These are phyloP conservation scores for Gymnoscopelus braueri DNA, from an alignment of 2,797 vertebrate genomes.

Conservation along the genomic window DNA sequence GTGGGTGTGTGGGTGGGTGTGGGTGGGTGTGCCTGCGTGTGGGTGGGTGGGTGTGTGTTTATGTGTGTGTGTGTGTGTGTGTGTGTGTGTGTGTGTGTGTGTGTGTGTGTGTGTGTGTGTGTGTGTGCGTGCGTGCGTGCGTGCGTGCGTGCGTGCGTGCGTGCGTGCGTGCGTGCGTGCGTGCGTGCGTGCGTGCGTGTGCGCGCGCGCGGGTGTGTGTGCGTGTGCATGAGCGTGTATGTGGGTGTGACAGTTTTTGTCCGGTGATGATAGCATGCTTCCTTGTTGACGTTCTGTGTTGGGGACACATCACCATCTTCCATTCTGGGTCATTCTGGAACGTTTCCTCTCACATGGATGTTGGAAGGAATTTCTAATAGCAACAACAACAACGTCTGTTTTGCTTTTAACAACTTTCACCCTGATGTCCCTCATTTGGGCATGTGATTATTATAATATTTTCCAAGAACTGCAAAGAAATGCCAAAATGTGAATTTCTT, in stretches of 20 bases:
- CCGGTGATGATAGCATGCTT: conserved; percentile 21
- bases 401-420: too few relatives aligned
- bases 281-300: conserved; percentile 25
- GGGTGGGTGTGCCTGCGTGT: too few relatives aligned
- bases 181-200: not conserved
- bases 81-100: too few relatives aligned
- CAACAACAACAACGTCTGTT: not conserved
- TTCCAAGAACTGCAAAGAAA: too few relatives aligned
- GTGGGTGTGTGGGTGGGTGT: too few relatives aligned
- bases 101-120: conserved; percentile 7
- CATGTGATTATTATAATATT: too few relatives aligned
- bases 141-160: not conserved
- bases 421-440: too few relatives aligned
- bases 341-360: conserved; percentile 12
- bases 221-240: conserved; percentile 16
- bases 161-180: too few relatives aligned
- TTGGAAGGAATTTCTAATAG: too few relatives aligned
- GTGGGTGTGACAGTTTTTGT: conserved; percentile 6
- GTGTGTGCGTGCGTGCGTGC: not conserved
- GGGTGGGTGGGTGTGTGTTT: too few relatives aligned
- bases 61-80: too few relatives aligned
- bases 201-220: not conserved
- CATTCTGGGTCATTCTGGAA: not conserved
- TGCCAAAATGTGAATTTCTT: too few relatives aligned
- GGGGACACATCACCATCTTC: conserved; percentile 6